These are phyloP conservation scores for Drosophila kuntzei DNA, from an alignment of 2,888 invertebrate species.

Conservation along the genomic window DNA sequence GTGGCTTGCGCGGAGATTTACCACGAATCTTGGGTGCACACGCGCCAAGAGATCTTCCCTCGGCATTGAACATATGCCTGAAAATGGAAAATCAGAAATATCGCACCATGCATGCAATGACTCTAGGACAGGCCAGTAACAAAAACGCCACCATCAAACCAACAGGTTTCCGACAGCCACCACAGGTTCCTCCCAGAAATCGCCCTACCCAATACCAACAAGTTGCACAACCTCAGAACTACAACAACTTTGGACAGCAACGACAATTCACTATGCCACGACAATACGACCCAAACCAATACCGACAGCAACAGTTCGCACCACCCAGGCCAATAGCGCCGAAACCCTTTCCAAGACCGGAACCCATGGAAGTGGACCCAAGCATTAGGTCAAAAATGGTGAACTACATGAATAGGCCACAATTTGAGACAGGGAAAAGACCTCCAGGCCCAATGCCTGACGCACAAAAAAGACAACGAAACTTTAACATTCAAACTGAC, in stretches of 20 bases:
- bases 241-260: neutral
- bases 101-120: neutral
- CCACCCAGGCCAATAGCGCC: too few relatives aligned
- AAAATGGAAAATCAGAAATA: slow-evolving; percentile 7
- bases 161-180: neutral
- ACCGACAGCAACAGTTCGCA: neutral
- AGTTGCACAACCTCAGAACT: neutral
- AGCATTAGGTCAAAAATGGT: neutral
- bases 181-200: neutral
- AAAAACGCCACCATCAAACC: neutral
- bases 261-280: neutral
- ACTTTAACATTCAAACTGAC: neutral
- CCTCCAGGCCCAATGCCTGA: slow-evolving; percentile 3
- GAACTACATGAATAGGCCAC: slow-evolving; percentile 2
- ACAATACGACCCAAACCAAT: neutral
- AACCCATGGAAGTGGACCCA: too few relatives aligned
- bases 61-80: slow-evolving; percentile 1
- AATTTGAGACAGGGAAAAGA: neutral
- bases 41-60: neutral
- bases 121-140: neutral
- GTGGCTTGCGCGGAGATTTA: neutral
- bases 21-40: neutral
- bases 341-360: too few relatives aligned
- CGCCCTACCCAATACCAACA: neutral
- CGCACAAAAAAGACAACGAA: slow-evolving; percentile 1